A percentile compares a stretch with the other conserved stretches of the same genome.
phyloP scores from a whole-genome alignment of 2,113 vertebrate species.

The Pygoscelis adeliae region DNA sequence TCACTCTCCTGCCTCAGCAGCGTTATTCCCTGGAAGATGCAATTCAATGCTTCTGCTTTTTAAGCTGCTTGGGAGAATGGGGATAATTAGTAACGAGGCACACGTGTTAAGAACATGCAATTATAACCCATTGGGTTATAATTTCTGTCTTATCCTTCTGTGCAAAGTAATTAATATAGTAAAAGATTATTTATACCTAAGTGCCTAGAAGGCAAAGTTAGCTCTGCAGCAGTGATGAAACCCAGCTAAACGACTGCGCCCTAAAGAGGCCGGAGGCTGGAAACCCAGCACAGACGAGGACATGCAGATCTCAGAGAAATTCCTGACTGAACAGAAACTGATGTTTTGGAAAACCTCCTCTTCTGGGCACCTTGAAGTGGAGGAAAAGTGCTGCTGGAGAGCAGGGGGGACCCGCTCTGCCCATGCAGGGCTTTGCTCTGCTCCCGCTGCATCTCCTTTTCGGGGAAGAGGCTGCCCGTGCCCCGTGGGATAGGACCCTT shows the following conservation, averaged over 20 bases:
- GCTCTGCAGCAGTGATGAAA: background rate
- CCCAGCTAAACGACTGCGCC: accelerated
- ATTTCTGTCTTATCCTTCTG: slow-evolving; percentile 59
- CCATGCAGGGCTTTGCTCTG: background rate
- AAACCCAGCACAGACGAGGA: background rate
- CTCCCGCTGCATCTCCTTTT: background rate
- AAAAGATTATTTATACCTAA: slow-evolving; percentile 31
- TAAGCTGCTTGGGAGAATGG: slow-evolving; percentile 26
- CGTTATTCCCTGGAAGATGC: background rate
- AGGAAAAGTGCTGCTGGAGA: background rate
- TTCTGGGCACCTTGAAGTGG: background rate
- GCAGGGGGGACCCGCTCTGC: background rate
- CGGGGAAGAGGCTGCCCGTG: background rate
- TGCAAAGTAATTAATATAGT: slow-evolving; percentile 59
- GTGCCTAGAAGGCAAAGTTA: slow-evolving; percentile 29
- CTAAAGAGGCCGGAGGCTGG: background rate
- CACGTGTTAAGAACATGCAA: slow-evolving; percentile 51
- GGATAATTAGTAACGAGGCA: slow-evolving; percentile 59
- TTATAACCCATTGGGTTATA: slow-evolving; percentile 57
- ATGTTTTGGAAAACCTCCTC: background rate
- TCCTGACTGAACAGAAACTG: background rate
- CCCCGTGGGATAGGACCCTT: background rate
- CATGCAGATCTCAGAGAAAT: background rate
- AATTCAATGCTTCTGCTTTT: slow-evolving; percentile 12
- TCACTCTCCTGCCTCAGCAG: background rate